A percentile compares a stretch with the other conserved stretches of the same genome.
phyloP scores from a whole-genome alignment of 2,113 vertebrate species.

The Nerophis lumbriciformis region DNA sequence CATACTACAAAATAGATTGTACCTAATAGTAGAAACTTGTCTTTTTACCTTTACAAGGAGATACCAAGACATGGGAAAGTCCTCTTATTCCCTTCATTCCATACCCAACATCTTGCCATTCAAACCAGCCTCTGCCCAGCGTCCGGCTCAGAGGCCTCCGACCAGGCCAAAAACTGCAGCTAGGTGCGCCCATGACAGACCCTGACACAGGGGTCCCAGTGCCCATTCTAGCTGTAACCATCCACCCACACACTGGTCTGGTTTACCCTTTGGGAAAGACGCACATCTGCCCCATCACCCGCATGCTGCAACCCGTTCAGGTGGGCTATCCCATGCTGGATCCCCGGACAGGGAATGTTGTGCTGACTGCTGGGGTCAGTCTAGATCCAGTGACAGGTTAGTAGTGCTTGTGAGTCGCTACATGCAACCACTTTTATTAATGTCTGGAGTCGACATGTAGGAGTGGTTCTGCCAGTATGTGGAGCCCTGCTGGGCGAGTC shows the following conservation, averaged over 20 bases:
- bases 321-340: constrained; percentile 78
- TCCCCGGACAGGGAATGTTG: constrained; percentile 66
- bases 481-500: constrained; percentile 77
- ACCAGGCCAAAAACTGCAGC: constrained; percentile 62
- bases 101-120: constrained; percentile 68
- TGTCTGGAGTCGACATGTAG: constrained; percentile 50
- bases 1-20: too few species aligned
- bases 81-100: constrained; percentile 79
- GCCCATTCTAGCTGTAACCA: constrained; percentile 80
- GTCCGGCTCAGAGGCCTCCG: constrained; percentile 65
- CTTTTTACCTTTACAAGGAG: constrained; percentile 53
- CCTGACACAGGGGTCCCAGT: constrained; percentile 77
- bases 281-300: constrained; percentile 78
- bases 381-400: constrained; percentile 79
- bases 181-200: constrained; percentile 79
- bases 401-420: constrained; percentile 15
- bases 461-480: constrained; percentile 77
- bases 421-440: neutral
- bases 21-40: neutral
- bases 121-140: constrained; percentile 59
- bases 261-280: constrained; percentile 78
- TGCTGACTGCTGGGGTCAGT: constrained; percentile 74
- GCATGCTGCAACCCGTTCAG: constrained; percentile 75
- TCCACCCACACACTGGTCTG: constrained; percentile 77
- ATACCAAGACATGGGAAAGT: constrained; percentile 59